Evolutionary conservation across 2,113 vertebrate species (phyloP).

Genomic region (Mesitornis unicolor): DNA sequence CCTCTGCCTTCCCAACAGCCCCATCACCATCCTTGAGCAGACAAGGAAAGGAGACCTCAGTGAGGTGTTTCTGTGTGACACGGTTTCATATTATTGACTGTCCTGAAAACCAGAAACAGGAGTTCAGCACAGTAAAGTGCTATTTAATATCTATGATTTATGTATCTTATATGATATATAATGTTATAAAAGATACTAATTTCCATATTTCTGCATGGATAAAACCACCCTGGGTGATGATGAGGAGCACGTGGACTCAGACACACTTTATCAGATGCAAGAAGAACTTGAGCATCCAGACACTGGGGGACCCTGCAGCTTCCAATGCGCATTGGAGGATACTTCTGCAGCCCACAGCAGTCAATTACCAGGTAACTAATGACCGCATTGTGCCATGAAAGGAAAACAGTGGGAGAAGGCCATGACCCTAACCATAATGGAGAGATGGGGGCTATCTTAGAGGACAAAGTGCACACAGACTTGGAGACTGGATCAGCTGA

Average conservation of each 20-base stretch:
- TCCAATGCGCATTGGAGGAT: not conserved
- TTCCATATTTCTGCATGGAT: not conserved
- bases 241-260: fast-evolving
- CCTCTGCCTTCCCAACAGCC: not conserved
- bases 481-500: not conserved
- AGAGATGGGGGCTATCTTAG: not conserved
- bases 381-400: not conserved
- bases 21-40: not conserved
- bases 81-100: fast-evolving
- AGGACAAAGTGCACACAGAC: not conserved
- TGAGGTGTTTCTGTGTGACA: fast-evolving
- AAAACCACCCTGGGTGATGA: fast-evolving
- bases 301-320: not conserved
- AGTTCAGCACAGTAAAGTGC: not conserved
- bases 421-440: not conserved
- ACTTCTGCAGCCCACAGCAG: not conserved
- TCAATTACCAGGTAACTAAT: not conserved
- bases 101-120: not conserved
- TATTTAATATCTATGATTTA: not conserved
- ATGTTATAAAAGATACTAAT: not conserved
- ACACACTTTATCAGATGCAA: not conserved
- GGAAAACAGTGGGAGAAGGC: not conserved
- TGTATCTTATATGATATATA: fast-evolving
- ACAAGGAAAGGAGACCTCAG: not conserved
- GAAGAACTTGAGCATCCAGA: not conserved